Conservation (phyloP, 2,797 vertebrate genomes). For the Anisognathus igniventris region DNA sequence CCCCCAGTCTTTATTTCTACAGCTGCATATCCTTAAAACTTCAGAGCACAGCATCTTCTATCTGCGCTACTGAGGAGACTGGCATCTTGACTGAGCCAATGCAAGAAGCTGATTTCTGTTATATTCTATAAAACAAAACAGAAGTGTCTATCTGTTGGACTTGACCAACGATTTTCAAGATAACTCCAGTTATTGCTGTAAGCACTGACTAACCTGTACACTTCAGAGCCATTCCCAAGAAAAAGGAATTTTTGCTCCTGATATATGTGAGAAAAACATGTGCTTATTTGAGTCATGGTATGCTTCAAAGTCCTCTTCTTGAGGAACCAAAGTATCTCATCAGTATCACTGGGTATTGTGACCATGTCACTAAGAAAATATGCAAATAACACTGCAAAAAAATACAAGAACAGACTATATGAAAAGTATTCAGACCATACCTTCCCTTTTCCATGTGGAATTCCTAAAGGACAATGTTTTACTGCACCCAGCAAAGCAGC, state of each 20-base stretch:
- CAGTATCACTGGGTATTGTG: background rate
- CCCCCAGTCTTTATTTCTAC: background rate
- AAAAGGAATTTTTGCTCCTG: background rate
- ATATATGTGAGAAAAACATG: background rate
- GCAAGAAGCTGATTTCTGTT: background rate
- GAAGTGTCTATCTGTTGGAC: background rate
- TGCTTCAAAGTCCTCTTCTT: background rate
- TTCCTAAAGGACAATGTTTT: conserved; percentile 87
- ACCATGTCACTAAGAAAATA: background rate
- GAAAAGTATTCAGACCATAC: conserved; percentile 63
- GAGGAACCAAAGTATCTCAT: background rate
- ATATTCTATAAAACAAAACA: background rate
- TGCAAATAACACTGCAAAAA: background rate
- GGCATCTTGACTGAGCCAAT: background rate
- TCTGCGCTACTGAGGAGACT: background rate
- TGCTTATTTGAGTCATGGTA: background rate
- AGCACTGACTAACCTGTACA: background rate
- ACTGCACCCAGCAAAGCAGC: conserved; percentile 86
- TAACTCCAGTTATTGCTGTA: background rate
- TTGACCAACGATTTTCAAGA: background rate
- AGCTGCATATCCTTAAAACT: background rate
- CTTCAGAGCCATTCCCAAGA: background rate
- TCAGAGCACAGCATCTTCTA: background rate
- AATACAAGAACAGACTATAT: background rate
- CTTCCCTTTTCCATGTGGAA: conserved; percentile 89